Base-by-base conservation (phyloP, 2,888 invertebrate species). In the Pheosia tremula region DNA sequence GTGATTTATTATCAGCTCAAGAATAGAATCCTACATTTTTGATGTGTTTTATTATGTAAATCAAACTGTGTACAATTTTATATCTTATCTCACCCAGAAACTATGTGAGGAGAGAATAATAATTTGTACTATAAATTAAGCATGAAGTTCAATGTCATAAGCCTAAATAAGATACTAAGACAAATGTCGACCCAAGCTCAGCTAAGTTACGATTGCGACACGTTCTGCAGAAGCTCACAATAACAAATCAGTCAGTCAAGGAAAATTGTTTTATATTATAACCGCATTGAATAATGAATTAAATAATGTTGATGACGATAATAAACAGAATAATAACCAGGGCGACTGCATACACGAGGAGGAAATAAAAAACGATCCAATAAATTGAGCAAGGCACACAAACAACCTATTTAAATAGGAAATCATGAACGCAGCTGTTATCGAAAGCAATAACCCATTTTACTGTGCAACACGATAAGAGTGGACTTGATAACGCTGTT, bases 401-500 rank as follows among this genome's bases (percentile, higher is more conserved):
- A 58, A 52, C 57, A 73, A 64, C 66, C 60, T 56, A 73, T 71
- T 74, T 67, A 67, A 76, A 72, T 73, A 74, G 75, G 72, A 68
- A 78, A 75, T 66, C 60, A 68, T 63, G 65, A 61, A 57, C 61
- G 62, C 56, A 54, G 43, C 59, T 50, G 50, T 24, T 70, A 77
- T 68, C 67, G 54, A 63, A 76, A 74, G 71, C 76, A 75, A 72
- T 64, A 73, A 72, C 75, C 78, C 67, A 78, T 72, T 79, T 78
- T 68, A 75, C 69, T 78, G 74, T 70, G 71, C 57, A 67, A 56
- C 61, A 60, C 63, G 72, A 75, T 75, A 77, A 75, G 59, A 37
- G 24, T 56, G 58, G 45, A 58, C 58, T 56, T 57, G 70, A 67
- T 68, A 74, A 60, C 67, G 36, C 11, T 8, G 57, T 24, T 36